Percentiles rank a stretch among this genome's conserved stretches.
These are phyloP conservation scores for Tenthredo livida DNA, from an alignment of 2,888 invertebrate species.

Conservation along the genomic window DNA sequence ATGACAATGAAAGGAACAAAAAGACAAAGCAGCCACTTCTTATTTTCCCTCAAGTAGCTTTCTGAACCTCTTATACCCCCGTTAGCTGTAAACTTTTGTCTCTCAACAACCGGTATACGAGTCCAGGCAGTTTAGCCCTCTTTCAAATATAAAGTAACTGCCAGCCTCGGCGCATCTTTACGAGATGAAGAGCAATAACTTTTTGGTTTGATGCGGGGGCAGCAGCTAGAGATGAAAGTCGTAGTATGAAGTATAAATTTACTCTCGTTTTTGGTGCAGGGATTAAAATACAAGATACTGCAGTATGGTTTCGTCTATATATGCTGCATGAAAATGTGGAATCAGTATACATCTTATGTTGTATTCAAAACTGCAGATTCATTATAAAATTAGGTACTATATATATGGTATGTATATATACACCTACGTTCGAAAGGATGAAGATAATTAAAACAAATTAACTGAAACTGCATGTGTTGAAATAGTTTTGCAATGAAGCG, in stretches of 20 bases:
- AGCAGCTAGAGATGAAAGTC: background rate
- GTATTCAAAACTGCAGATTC: background rate
- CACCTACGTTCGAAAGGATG: background rate
- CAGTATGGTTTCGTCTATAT: background rate
- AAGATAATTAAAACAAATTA: constrained; percentile 15
- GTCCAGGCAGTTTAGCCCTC: constrained; percentile 13
- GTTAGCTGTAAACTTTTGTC: background rate
- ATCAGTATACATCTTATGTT: too few relatives aligned
- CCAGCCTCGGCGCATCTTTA: constrained; percentile 15
- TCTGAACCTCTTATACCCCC: background rate
- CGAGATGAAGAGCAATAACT: constrained; percentile 3
- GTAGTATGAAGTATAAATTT: background rate
- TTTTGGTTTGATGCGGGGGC: constrained; percentile 9
- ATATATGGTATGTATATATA: background rate
- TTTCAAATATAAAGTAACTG: constrained; percentile 44
- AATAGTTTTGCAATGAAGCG: background rate
- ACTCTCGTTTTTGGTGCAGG: background rate
- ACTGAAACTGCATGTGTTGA: background rate
- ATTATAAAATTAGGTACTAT: background rate
- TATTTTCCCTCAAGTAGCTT: background rate
- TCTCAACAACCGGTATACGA: background rate
- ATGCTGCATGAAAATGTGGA: too few relatives aligned
- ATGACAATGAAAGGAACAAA: background rate
- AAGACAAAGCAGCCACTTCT: background rate
- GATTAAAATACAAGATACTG: background rate